phyloP scores from a whole-genome alignment of 2,113 vertebrate species.

The Indicator maculatus region DNA sequence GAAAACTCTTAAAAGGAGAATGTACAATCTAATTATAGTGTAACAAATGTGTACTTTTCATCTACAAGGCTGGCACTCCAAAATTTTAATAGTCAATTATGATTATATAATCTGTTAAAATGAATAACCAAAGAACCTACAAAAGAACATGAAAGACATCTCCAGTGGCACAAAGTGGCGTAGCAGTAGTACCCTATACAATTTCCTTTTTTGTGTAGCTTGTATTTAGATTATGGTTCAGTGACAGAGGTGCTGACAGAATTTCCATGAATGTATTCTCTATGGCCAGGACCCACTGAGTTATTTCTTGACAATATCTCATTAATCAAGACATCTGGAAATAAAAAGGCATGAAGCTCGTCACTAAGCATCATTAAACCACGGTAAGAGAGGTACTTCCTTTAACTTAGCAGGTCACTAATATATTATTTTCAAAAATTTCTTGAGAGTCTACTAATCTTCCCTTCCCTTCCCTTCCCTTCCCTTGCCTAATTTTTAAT shows the following conservation, averaged over 20 bases:
- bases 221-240: background rate
- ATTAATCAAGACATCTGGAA: background rate
- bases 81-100: constrained; percentile 63
- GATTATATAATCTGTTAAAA: constrained; percentile 59
- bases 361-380: background rate
- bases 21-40: constrained; percentile 62
- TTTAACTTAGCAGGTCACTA: background rate
- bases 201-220: background rate
- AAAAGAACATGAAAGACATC: constrained; percentile 37
- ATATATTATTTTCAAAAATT: background rate
- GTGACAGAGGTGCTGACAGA: background rate
- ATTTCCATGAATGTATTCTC: background rate
- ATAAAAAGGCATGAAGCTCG: background rate
- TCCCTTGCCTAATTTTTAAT: background rate
- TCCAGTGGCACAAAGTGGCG: background rate
- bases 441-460: background rate
- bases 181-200: background rate
- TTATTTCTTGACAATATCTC: background rate
- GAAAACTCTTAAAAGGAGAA: constrained; percentile 63
- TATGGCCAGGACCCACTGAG: background rate
- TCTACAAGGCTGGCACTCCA: constrained; percentile 40
- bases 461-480: background rate
- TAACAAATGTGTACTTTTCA: constrained; percentile 70
- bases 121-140: constrained; percentile 37
- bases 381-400: background rate